Evolutionary conservation across 2,888 invertebrate genomes (phyloP).

Genomic region (Protophormia terraenovae): DNA sequence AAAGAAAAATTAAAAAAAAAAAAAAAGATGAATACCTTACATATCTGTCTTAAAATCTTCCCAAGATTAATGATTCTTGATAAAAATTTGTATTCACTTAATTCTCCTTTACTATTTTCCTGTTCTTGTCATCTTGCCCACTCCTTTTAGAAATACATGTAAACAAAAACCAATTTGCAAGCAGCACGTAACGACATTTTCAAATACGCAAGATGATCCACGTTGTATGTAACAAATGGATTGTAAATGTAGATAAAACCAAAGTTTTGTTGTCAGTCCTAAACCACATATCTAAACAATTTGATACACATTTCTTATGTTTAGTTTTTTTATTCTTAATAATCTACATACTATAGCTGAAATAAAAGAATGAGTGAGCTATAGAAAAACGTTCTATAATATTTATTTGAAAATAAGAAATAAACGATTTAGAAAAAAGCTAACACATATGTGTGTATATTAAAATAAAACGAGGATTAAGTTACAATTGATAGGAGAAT

Average conservation of each 20-base stretch:
- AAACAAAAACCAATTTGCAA: neutral
- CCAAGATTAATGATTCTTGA: neutral
- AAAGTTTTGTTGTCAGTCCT: slow-evolving; percentile 20
- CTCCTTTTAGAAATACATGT: neutral
- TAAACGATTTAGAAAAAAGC: too few relatives aligned
- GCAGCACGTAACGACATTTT: neutral
- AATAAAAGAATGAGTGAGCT: neutral
- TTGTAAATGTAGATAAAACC: slow-evolving; percentile 19
- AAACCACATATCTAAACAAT: slow-evolving; percentile 6
- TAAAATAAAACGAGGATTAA: neutral
- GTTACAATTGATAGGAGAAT: too few relatives aligned
- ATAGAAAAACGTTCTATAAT: neutral
- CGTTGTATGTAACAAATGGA: neutral
- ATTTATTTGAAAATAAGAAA: neutral
- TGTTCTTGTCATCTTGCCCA: neutral
- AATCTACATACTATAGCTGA: neutral
- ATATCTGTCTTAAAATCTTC: too few relatives aligned
- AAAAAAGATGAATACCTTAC: too few relatives aligned
- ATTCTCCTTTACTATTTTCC: neutral
- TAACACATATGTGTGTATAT: neutral
- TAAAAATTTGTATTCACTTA: neutral
- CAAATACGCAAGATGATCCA: slow-evolving; percentile 1
- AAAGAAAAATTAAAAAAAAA: too few relatives aligned
- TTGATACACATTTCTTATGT: neutral
- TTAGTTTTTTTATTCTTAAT: neutral